Conservation (phyloP, 2,888 invertebrate genomes). For the Timema cristinae region DNA sequence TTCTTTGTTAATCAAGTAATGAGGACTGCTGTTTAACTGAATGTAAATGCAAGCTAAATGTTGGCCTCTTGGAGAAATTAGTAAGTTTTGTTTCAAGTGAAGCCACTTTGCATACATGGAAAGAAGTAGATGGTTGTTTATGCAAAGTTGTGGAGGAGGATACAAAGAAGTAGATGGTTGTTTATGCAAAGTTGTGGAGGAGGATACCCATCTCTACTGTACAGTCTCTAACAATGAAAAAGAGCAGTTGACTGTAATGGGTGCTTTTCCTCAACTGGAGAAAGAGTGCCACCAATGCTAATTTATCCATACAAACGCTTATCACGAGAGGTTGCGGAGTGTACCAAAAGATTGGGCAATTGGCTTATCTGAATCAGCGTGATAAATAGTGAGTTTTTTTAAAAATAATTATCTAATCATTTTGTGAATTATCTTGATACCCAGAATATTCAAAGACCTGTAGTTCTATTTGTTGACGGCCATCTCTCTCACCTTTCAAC, state of each 20-base stretch:
- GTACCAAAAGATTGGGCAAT: constrained; percentile 33
- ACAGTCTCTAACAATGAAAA: constrained; percentile 33
- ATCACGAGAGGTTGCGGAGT: constrained; percentile 38
- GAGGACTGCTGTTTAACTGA: too few relatives aligned
- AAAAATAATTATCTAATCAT: constrained; percentile 6
- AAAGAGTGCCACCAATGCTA: constrained; percentile 40
- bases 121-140: too few relatives aligned
- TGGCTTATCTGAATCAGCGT: neutral
- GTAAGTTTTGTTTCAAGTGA: too few relatives aligned
- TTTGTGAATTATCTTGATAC: constrained; percentile 4
- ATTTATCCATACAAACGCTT: constrained; percentile 41
- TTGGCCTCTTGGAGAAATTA: too few relatives aligned
- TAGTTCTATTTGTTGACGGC: constrained; percentile 3
- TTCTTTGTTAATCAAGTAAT: too few relatives aligned
- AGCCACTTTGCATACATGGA: too few relatives aligned
- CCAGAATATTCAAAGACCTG: constrained; percentile 2
- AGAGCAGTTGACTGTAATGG: constrained; percentile 42
- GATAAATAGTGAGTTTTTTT: constrained; percentile 8
- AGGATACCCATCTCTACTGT: constrained; percentile 1
- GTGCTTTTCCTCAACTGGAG: constrained; percentile 41
- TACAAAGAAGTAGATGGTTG: too few relatives aligned
- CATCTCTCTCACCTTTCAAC: neutral
- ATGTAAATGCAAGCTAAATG: too few relatives aligned
- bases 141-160: too few relatives aligned
- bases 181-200: too few relatives aligned